Conservation (phyloP, 2,797 vertebrate genomes). For the Cossypha niveicapilla region DNA sequence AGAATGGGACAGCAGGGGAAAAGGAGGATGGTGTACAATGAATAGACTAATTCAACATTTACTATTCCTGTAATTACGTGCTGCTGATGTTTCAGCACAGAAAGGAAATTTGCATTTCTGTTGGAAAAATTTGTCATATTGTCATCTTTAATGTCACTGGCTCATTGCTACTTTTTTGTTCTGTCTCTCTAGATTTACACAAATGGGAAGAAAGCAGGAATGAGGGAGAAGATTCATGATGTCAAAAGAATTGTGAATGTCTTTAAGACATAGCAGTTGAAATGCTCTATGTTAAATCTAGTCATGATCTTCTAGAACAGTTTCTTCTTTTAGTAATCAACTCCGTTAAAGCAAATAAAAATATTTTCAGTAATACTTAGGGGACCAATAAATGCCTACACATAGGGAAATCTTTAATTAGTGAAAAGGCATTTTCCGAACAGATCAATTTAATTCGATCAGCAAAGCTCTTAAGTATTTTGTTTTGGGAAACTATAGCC, state of each 20-base stretch:
- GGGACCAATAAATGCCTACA: not conserved
- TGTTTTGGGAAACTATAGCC: not conserved
- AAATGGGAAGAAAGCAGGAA: not conserved
- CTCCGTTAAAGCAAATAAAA: not conserved
- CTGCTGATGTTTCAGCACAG: not conserved
- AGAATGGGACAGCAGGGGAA: not conserved
- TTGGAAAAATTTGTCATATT: not conserved
- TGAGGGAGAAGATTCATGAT: not conserved
- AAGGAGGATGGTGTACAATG: not conserved
- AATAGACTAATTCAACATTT: not conserved
- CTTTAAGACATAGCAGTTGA: not conserved
- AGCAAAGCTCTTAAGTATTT: not conserved
- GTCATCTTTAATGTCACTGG: not conserved
- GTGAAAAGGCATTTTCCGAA: not conserved
- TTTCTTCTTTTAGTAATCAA: not conserved
- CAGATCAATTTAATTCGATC: not conserved
- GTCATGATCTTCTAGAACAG: not conserved
- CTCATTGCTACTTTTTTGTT: not conserved
- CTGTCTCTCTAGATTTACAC: not conserved
- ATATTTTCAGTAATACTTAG: not conserved
- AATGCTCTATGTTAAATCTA: not conserved
- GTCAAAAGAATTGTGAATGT: not conserved
- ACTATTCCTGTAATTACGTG: not conserved
- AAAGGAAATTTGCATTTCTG: constrained; percentile 1
- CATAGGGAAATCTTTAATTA: not conserved